Conservation (phyloP, 2,888 invertebrate genomes). For the Cryptus armator region DNA sequence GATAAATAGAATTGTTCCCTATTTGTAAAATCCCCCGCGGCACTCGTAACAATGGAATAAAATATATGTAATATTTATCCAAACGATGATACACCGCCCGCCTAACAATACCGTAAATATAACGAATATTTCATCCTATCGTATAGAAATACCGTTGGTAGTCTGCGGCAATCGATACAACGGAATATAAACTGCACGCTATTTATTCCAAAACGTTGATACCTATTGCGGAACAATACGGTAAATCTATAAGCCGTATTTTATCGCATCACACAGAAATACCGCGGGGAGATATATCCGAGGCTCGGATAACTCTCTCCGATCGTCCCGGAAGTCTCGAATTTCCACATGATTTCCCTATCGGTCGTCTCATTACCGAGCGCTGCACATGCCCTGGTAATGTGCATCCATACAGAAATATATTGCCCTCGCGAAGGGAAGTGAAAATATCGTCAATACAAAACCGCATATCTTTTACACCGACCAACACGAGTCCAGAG, state of each 20-base stretch:
- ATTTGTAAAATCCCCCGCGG: neutral
- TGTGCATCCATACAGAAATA: constrained; percentile 23
- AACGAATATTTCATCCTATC: too few relatives aligned
- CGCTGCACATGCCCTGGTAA: constrained; percentile 17
- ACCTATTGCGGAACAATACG: too few relatives aligned
- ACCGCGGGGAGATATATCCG: neutral
- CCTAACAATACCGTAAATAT: too few relatives aligned
- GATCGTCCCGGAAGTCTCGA: constrained; percentile 35
- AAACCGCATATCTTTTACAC: neutral
- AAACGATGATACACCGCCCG: neutral
- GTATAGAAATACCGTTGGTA: too few relatives aligned
- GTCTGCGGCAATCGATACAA: too few relatives aligned
- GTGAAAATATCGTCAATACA: constrained; percentile 20
- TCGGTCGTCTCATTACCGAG: constrained; percentile 43
- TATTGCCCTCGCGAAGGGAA: constrained; percentile 20
- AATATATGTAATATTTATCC: neutral
- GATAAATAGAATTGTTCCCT: neutral
- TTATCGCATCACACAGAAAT: too few relatives aligned
- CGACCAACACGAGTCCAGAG: neutral
- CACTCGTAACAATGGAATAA: neutral
- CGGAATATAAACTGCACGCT: too few relatives aligned
- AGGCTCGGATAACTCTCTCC: neutral
- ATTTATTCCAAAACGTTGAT: too few relatives aligned
- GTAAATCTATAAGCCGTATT: too few relatives aligned
- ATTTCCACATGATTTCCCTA: constrained; percentile 48